Evolutionary conservation across 2,797 vertebrate genomes (phyloP).

Genomic region (Alauda arvensis): DNA sequence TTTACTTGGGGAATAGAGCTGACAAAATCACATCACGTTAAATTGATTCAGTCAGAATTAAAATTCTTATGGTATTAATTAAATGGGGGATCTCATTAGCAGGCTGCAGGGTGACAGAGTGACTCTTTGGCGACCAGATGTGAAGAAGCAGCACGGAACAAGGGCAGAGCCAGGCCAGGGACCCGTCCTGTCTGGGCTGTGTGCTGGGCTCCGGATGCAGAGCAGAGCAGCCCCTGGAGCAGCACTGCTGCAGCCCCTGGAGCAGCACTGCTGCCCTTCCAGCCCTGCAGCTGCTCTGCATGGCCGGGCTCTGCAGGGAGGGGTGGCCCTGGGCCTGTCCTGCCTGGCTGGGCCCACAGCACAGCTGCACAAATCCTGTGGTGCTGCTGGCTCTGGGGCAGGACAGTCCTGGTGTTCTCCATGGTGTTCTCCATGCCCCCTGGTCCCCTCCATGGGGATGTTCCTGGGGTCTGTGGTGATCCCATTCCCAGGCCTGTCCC

Average conservation of each 20-base stretch:
- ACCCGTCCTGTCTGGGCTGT: slow-evolving; percentile 3
- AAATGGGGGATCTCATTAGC: slow-evolving; percentile 99
- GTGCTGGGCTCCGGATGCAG: too few relatives aligned
- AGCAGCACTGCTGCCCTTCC: too few relatives aligned
- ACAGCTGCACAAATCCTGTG: too few relatives aligned
- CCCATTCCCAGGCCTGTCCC: neutral
- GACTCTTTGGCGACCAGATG: slow-evolving; percentile 97
- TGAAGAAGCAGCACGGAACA: slow-evolving; percentile 82
- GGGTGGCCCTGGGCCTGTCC: accelerated
- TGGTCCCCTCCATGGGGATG: neutral
- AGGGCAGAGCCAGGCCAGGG: slow-evolving; percentile 76
- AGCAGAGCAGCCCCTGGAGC: too few relatives aligned
- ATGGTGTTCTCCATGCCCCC: too few relatives aligned
- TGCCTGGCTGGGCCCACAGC: accelerated
- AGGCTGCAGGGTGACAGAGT: slow-evolving; percentile 93
- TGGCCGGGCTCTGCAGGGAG: too few relatives aligned
- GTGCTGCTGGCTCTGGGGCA: accelerated
- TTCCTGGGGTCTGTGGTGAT: neutral
- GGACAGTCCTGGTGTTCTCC: neutral
- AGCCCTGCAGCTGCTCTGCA: too few relatives aligned
- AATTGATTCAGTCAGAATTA: slow-evolving; percentile 99
- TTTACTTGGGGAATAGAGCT: slow-evolving; percentile 99
- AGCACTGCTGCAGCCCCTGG: too few relatives aligned
- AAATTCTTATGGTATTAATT: slow-evolving; percentile 99
- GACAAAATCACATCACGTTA: slow-evolving; percentile 99